Conservation (phyloP, 2,113 vertebrate species). For the Atractosteus spatula region DNA sequence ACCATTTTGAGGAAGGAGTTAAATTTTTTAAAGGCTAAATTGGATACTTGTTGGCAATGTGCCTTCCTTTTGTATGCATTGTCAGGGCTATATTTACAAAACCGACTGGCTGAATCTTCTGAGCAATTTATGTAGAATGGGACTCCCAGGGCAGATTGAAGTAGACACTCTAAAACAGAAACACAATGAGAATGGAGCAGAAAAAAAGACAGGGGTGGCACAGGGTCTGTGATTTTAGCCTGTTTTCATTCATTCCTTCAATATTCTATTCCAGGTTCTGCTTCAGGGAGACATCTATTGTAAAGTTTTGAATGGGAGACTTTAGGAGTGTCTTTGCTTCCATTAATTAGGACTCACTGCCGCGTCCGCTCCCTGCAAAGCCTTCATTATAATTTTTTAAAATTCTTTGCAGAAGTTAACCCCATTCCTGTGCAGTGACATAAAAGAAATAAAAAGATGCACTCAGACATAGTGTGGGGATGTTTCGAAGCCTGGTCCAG, state of each 20-base stretch:
- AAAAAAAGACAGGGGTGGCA: slow-evolving; percentile 43
- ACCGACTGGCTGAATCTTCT: slow-evolving; percentile 41
- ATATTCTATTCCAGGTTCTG: slow-evolving; percentile 73
- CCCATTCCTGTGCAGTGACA: slow-evolving; percentile 52
- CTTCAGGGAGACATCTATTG: slow-evolving; percentile 72
- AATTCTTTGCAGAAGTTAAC: slow-evolving; percentile 62
- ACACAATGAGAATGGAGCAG: slow-evolving; percentile 41
- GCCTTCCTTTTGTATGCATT: slow-evolving; percentile 43
- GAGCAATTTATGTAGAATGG: slow-evolving; percentile 53
- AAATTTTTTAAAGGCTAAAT: slow-evolving; percentile 32
- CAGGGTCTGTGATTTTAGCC: slow-evolving; percentile 55
- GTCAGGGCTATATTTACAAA: slow-evolving; percentile 63
- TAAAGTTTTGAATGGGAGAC: slow-evolving; percentile 69
- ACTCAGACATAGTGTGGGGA: slow-evolving; percentile 3
- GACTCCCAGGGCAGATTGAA: slow-evolving; percentile 43
- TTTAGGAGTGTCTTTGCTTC: slow-evolving; percentile 64
- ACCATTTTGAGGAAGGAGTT: slow-evolving; percentile 4
- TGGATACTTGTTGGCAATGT: slow-evolving; percentile 32
- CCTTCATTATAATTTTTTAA: slow-evolving; percentile 60
- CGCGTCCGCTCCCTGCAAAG: slow-evolving; percentile 66
- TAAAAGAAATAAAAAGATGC: slow-evolving; percentile 53
- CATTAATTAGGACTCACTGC: slow-evolving; percentile 75
- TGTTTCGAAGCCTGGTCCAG: not conserved
- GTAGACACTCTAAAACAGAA: slow-evolving; percentile 53
- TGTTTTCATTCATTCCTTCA: slow-evolving; percentile 61